Base-by-base conservation (phyloP, 2,888 invertebrate species). In the Ectobius pallidus region DNA sequence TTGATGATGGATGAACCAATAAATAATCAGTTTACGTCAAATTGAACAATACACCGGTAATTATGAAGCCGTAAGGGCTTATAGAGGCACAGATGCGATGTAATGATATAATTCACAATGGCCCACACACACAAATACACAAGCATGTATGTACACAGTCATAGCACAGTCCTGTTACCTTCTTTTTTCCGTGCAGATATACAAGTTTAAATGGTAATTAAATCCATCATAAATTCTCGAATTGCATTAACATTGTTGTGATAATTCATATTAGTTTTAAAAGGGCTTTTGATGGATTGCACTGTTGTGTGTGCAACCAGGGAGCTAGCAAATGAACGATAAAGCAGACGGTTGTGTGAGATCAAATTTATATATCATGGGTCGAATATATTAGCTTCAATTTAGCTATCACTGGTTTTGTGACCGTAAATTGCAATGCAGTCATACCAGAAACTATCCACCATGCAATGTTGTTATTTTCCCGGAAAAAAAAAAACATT, bases 11-110 rank as follows among this genome's bases (percentile, higher is more conserved):
- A 73, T 70, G 73, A 52, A 22, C 73, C 73, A 73, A 73, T 73
- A 73, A 73, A 73, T 73, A 73, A 73, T 73, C 73, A 67, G 63
- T 67, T 67, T 70, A 73, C 73, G 73, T 73, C 73, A 73, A 73
- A 73, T 73, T 73, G 73, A 62, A 73, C 73, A 73, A 73, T 70
- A 67, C 73, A 61, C 65, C 58, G 70, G 70, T 73, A 70, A 73
- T 73, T 73, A 73, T 70, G 67, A 70, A 70, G 70, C 67, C 70
- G 63, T 71, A 65, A 71, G 65, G 65, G 44, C 65, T 46, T 46
- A 46, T n/a, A 44, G 14, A 65, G 16, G 27, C 22, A 44, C 27
- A 65, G 65, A 65, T 65, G 65, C 18, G 65, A 46, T 46, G 46
- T 14, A 16, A 42, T 20, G 65, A 65, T 65, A 65, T 46, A 44